Evolutionary conservation across 2,113 vertebrate genomes (phyloP), one percentile per base, ranked within the genome.

Genomic region (Piaya cayana): DNA sequence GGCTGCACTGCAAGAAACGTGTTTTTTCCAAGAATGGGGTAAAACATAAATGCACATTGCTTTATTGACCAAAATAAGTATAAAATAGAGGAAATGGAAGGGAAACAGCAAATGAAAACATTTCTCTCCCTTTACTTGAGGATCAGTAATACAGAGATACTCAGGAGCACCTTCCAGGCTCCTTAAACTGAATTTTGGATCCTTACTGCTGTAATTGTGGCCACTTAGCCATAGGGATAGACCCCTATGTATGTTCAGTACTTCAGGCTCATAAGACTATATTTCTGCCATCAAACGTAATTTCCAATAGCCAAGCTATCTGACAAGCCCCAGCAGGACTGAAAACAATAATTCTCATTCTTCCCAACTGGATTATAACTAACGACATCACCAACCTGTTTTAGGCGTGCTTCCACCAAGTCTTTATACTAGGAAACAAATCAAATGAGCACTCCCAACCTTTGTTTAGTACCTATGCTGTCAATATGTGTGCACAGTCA

Each of bases 341-440:
- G n/a, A 88, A 94, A 91, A 91, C 69, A 88, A 77, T 72, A 71
- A 43, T 79, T 50, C 76, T 93, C 23, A 74, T 80, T 80, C 82
- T 86, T 95, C 45, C 63, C 94, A 90, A 94, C 70, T 16, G 90
- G 79, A 70, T 96, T 72, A 76, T 49, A 91, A 76, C 45, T 92
- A 88, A 88, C 55, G 53, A 80, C 77, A 90, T 50, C 68, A 59
- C 52, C 26, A 7, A 45, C 76, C 64, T 70, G 25, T 27, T 95
- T 92, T 77, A 63, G 68, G 34, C n/a, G n/a, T 75, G 64, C 50
- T 77, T 88, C 76, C 68, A 86, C 68, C 0, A 2, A 77, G 82
- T 36, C 83, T 88, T 55, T 86, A 77, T 43, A 18, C 70, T 76
- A 58, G 65, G 39, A 85, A 85, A 88, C 68, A 90, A 95, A 94